Evolutionary conservation across 2,888 invertebrate species (phyloP), one percentile per base, ranked within the genome.

Genomic region (Agrochola circellaris): DNA sequence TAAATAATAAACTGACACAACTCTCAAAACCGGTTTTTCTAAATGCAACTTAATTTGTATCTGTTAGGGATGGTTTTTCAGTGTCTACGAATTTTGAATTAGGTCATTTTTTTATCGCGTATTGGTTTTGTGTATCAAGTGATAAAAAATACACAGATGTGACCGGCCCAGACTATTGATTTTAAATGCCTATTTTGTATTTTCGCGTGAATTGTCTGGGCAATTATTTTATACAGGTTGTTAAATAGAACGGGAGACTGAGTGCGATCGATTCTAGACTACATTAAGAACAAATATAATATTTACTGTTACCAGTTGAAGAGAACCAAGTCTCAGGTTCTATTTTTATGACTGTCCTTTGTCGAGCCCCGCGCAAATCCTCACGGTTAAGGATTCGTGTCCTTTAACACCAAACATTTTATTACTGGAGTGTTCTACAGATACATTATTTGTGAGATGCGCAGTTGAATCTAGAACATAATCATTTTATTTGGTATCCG

Each of bases 61-160:
- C 20, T 20, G 26, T n/a, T 83, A 73, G 45, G 54, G 67, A 34
- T 42, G 23, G n/a, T 64, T 78, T 78, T 79, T 56, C 30, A 61
- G 7, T 73, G 48, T 51, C 56, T 51, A 20, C 3, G 15, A 4
- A 34, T 45, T 56, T 56, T 0, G 61, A 62, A 62, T 67, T 77
- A 51, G 56, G 51, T 70, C 42, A 11, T 30, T 69, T 62, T 65
- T 15, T 3, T 30, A 0, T n/a, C 15, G 56, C 15, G 20, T 34
- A 61, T 56, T 34, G 48, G 20, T 65, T 67, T 56, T 45, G 60
- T 79, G 61, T 73, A 67, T 66, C 7, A 68, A 68, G 67, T 73
- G 38, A 80, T 80, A 76, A 81, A 84, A 83, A 83, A 81, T 75
- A 54, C 23, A 73, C 77, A 84, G 65, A 83, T 75, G 73, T 69